phyloP scores from a whole-genome alignment of 1,140 invertebrate species.

The Cotesia chilonis region DNA sequence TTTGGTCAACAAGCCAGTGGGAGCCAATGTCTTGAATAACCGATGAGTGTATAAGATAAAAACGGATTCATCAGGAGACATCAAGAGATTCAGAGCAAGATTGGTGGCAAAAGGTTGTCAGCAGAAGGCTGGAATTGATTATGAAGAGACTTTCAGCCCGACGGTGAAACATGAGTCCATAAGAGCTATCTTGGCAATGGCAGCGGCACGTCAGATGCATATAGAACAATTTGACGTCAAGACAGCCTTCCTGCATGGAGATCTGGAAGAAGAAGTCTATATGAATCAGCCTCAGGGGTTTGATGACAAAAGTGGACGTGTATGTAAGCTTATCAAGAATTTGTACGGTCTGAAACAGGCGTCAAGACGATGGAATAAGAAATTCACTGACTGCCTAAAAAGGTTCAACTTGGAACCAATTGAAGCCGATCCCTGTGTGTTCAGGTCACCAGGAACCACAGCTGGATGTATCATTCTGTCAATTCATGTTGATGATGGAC shows the following conservation, averaged over 20 bases:
- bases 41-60: constrained; percentile 15
- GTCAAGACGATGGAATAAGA: neutral
- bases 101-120: constrained; percentile 10
- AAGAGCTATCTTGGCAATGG: neutral
- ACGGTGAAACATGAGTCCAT: neutral
- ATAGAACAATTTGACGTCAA: constrained; percentile 5
- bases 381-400: neutral
- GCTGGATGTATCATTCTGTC: neutral
- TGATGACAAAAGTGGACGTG: neutral
- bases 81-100: constrained; percentile 1
- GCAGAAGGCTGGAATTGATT: constrained; percentile 9
- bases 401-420: neutral
- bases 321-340: neutral
- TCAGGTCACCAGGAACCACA: neutral
- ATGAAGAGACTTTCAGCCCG: constrained; percentile 6
- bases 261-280: constrained; percentile 10
- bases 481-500: neutral
- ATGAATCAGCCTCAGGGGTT: neutral
- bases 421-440: constrained; percentile 4
- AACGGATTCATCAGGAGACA: neutral
- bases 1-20: neutral
- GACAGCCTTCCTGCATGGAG: constrained; percentile 19
- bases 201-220: neutral
- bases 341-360: constrained; percentile 19
- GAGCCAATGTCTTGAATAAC: neutral